phyloP scores from a whole-genome alignment of 2,113 vertebrate species.

The Lepidothrix coronata region DNA sequence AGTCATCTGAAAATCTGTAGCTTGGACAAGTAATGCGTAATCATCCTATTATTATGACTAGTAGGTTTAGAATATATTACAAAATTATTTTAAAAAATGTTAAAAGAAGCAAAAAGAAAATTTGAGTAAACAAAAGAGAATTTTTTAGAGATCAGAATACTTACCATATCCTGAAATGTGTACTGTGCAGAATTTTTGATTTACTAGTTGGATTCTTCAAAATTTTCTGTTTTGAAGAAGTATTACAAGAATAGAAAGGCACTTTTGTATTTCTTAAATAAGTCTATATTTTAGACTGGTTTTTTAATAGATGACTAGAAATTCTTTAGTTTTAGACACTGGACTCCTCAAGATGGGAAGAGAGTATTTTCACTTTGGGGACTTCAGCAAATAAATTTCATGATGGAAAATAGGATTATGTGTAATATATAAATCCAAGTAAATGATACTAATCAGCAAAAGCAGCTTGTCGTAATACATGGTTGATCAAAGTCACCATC shows the following conservation, averaged over 20 bases:
- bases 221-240: background rate
- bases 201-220: background rate
- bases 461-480: background rate
- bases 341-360: background rate
- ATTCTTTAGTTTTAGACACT: background rate
- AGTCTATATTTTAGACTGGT: background rate
- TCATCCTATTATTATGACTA: background rate
- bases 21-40: background rate
- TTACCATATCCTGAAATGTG: background rate
- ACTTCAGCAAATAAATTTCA: background rate
- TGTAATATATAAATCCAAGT: background rate
- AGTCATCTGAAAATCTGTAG: background rate
- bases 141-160: background rate
- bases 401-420: background rate
- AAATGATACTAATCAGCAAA: background rate
- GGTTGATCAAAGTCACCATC: background rate
- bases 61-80: background rate
- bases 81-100: background rate
- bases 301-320: background rate
- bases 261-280: background rate
- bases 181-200: background rate
- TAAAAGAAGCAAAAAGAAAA: background rate
- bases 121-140: background rate
- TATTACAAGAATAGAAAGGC: background rate
- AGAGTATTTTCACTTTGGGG: background rate